Conservation (phyloP, 2,888 invertebrate species). For the Polietes domitor region DNA sequence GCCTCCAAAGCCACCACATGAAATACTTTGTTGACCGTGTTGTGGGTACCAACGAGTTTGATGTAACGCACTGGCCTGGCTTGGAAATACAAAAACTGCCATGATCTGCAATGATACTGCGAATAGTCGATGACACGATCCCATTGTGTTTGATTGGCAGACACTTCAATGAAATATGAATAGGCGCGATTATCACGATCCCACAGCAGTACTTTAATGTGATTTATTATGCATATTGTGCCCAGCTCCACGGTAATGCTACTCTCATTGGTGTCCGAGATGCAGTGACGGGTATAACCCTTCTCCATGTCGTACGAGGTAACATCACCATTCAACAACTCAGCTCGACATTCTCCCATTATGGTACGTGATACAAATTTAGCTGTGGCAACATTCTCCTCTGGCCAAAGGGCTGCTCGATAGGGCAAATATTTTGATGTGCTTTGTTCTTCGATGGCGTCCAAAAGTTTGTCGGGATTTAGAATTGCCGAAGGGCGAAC, state of each 20-base stretch:
- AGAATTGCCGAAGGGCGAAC: constrained; percentile 94
- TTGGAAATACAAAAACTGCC: constrained; percentile 97
- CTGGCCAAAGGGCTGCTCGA: constrained; percentile 90
- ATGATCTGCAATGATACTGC: constrained; percentile 95
- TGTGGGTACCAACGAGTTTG: constrained; percentile 93
- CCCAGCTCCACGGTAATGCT: constrained; percentile 93
- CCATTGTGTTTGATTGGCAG: constrained; percentile 98
- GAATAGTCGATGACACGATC: constrained; percentile 95
- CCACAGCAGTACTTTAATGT: constrained; percentile 95
- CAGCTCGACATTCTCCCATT: constrained; percentile 93
- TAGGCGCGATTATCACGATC: constrained; percentile 92
- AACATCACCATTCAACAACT: constrained; percentile 94
- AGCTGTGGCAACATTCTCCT: constrained; percentile 94
- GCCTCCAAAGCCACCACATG: constrained; percentile 97
- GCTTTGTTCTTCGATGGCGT: constrained; percentile 95
- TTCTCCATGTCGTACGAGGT: constrained; percentile 95
- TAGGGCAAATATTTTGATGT: constrained; percentile 91
- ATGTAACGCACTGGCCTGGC: constrained; percentile 93
- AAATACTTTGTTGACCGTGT: constrained; percentile 97
- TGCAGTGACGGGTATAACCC: constrained; percentile 94
- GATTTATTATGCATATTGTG: constrained; percentile 94
- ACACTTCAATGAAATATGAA: constrained; percentile 86
- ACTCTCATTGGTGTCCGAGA: constrained; percentile 88
- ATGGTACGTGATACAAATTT: constrained; percentile 92
- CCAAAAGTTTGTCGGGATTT: constrained; percentile 93